Base-by-base conservation (phyloP, 1,140 invertebrate genomes). In the Cryptotermes secundus region DNA sequence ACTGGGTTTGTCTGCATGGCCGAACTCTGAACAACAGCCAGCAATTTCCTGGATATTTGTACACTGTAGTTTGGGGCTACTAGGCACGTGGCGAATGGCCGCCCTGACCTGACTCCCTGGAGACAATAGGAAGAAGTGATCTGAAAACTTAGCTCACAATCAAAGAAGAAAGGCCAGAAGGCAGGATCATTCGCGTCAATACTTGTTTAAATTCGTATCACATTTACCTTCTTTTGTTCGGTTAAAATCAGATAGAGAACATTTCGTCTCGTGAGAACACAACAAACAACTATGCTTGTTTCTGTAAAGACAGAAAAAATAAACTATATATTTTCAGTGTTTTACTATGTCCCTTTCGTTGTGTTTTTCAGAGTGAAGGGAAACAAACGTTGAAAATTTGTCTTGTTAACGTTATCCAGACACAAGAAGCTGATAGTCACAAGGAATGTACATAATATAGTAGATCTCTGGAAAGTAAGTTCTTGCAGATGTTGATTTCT, bases 101-200 rank as follows among this genome's bases (percentile, higher is more conserved):
- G 59, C 26, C 26, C 12, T 7, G 53, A 22, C 6, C 3, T 72
- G 59, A 16, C 26, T 72, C 59, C 59, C 59, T 72, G 16, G 59
- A 16, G 59, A 72, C 14, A 72, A 16, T 2, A 65, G 26, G 59
- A 72, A 31, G 59, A 72, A 72, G 59, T 14, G 59, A 72, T 72
- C 59, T 31, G 59, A 72, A 31, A 72, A 72, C 59, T 72, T n/a
- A 72, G 59, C 59, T 72, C 59, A 72, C 59, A 72, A 72, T 72
- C 59, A 72, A 72, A n/a, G 59, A 72, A n/a, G 59, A 72, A 72
- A 72, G 59, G 59, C n/a, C 59, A 72, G 59, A 72, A 72, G 59
- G n/a, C 59, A 72, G 59, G 59, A 72, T 72, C 59, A 72, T 72
- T 72, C 59, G 2, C 26, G 26, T 72, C 59, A 72, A n/a, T 31